Conservation (phyloP, 2,888 invertebrate species). For the Hydriomena furcata region DNA sequence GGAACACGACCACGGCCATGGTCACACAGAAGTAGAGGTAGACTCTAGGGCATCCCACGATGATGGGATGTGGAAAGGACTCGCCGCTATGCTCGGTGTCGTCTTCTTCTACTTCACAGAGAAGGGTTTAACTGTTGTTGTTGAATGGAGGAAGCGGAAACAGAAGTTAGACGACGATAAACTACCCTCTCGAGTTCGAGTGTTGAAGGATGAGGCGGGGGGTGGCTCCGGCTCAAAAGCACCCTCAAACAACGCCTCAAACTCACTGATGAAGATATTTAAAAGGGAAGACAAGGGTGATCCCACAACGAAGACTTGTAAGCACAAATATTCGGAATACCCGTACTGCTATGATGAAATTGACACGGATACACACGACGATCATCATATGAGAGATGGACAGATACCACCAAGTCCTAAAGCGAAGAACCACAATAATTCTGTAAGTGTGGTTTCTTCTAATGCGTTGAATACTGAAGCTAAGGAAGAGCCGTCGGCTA, state of each 20-base stretch:
- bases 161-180: conserved; percentile 87
- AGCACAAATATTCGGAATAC: conserved; percentile 94
- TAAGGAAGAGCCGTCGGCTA: conserved; percentile 71
- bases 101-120: conserved; percentile 96
- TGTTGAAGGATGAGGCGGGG: conserved; percentile 87
- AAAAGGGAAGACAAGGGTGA: conserved; percentile 71
- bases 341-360: conserved; percentile 95
- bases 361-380: conserved; percentile 87
- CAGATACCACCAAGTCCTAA: conserved; percentile 71
- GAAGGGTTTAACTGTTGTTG: conserved; percentile 89
- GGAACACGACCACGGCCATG: conserved; percentile 45
- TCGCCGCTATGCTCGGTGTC: conserved; percentile 91
- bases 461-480: conserved; percentile 67
- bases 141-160: conserved; percentile 90
- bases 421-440: conserved; percentile 73
- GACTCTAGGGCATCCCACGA: conserved; percentile 74
- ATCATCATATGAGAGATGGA: conserved; percentile 80
- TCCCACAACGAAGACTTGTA: conserved; percentile 88
- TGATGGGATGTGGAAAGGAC: conserved; percentile 92
- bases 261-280: conserved; percentile 70
- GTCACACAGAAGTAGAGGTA: conserved; percentile 42
- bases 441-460: conserved; percentile 76
- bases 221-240: conserved; percentile 71
- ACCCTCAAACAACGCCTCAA: conserved; percentile 70
- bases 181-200: conserved; percentile 87